These are phyloP conservation scores for Volucella zonaria DNA, from an alignment of 2,888 invertebrate species.

Conservation along the genomic window DNA sequence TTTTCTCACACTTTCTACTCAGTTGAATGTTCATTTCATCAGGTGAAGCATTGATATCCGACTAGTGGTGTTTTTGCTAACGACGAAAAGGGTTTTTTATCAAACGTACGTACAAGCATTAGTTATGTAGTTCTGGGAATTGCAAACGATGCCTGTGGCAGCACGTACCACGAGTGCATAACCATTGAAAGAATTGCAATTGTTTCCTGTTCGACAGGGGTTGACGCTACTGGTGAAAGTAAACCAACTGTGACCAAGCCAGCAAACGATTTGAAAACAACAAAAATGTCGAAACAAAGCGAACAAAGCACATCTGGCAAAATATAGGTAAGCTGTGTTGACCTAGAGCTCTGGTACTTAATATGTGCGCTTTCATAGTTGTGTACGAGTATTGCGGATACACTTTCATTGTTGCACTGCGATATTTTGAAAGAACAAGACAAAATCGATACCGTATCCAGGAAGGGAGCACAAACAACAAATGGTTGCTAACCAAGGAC, in stretches of 20 bases:
- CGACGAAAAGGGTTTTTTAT: slow-evolving; percentile 51
- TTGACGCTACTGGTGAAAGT: slow-evolving; percentile 52
- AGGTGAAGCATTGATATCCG: slow-evolving; percentile 59
- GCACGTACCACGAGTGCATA: slow-evolving; percentile 66
- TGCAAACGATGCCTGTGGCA: slow-evolving; percentile 64
- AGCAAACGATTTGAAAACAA: slow-evolving; percentile 52
- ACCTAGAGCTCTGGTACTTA: slow-evolving; percentile 69
- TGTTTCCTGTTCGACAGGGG: slow-evolving; percentile 68
- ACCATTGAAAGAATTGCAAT: slow-evolving; percentile 68
- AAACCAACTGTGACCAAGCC: slow-evolving; percentile 72
- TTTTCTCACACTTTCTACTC: slow-evolving; percentile 36
- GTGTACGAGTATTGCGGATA: slow-evolving; percentile 52
- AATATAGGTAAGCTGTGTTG: slow-evolving; percentile 72
- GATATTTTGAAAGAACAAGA: slow-evolving; percentile 48
- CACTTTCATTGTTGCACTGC: slow-evolving; percentile 45
- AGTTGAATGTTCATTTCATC: slow-evolving; percentile 52
- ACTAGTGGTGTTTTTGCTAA: slow-evolving; percentile 43
- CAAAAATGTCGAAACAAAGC: slow-evolving; percentile 45
- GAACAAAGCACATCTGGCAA: slow-evolving; percentile 60
- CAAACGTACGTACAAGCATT: slow-evolving; percentile 65
- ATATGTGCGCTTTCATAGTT: slow-evolving; percentile 48
- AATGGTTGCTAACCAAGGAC: slow-evolving; percentile 72
- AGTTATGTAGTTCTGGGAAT: slow-evolving; percentile 54
- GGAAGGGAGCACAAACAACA: slow-evolving; percentile 69
- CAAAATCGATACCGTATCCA: slow-evolving; percentile 71